phyloP scores from a whole-genome alignment of 2,888 invertebrate genomes.

The Nemapogon koenigi region DNA sequence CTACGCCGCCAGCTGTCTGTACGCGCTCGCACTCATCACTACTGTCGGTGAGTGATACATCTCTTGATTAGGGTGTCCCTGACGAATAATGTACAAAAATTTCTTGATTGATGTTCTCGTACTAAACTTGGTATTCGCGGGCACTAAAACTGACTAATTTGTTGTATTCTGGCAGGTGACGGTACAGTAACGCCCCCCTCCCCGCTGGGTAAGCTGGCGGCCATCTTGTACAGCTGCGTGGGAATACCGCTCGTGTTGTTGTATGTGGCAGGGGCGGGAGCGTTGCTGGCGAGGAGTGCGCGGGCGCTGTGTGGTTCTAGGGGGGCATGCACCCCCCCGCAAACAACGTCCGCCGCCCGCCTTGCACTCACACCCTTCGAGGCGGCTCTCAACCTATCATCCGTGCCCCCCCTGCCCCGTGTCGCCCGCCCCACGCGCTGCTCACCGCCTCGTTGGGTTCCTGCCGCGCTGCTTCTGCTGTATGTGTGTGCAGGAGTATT shows the following conservation, averaged over 20 bases:
- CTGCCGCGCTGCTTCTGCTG: conserved; percentile 10
- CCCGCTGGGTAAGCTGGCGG: conserved; percentile 79
- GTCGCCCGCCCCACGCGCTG: conserved; percentile 21
- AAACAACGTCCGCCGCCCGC: conserved; percentile 22
- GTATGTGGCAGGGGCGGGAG: conserved; percentile 87
- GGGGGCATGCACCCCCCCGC: conserved; percentile 28
- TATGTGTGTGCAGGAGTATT: conserved; percentile 27
- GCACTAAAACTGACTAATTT: too few relatives aligned
- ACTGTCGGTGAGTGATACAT: conserved; percentile 89
- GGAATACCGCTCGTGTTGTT: conserved; percentile 90
- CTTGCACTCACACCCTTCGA: conserved; percentile 41
- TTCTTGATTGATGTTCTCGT: too few relatives aligned
- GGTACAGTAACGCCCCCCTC: conserved; percentile 85
- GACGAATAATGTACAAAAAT: too few relatives aligned
- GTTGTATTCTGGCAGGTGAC: too few relatives aligned
- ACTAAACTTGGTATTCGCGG: too few relatives aligned
- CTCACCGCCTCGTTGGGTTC: conserved; percentile 27
- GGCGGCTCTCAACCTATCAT: conserved; percentile 47
- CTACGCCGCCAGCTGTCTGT: conserved; percentile 90
- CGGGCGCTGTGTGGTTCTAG: conserved; percentile 70
- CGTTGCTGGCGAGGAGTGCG: conserved; percentile 81
- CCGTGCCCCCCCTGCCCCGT: conserved; percentile 56
- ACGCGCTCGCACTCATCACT: conserved; percentile 91
- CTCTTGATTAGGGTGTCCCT: too few relatives aligned
- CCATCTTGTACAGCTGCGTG: conserved; percentile 83